Base-by-base conservation (phyloP, 2,888 invertebrate species). In the Ferdinandea cuprea region DNA sequence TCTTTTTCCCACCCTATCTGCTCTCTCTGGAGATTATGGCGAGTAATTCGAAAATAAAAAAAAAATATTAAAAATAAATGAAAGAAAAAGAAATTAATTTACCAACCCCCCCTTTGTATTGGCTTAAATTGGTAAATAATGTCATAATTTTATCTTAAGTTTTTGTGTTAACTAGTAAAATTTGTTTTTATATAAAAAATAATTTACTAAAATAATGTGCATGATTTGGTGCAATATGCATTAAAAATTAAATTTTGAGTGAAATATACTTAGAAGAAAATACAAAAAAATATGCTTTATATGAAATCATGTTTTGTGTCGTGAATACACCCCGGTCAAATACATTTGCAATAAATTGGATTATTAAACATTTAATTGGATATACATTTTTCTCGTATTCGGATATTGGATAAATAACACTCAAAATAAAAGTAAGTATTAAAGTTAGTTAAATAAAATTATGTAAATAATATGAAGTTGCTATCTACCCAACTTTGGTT, bases 321-420 rank as follows among this genome's bases (percentile, higher is more conserved):
- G 73, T 79, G 52, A 59, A 48, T 58, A n/a, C n/a, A n/a, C 42
- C 37, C 17, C 37, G 44, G 52, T 48, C 15, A 15, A 25, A 30
- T 54, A 35, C 54, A 35, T 46, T 54, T 17, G 61, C 79, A 68
- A 19, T 46, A 35, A 13, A 79, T 74, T 74, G 79, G 79, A 80
- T 79, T 63, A 65, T 68, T 32, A 32, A 68, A 56, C 13, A 44
- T 15, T 28, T 28, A 35, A 48, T 46, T 28, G 68, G 68, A 69
- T 69, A 56, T 69, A 25, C 13, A 15, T 52, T 30, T 25, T 48
- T n/a, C n/a, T n/a, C n/a, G 46, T n/a, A 11, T 44, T 17, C 44
- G 11, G 56, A 13, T 56, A 40, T 77, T 42, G 77, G 77, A 77
- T 77, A 61, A 59, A 46, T 11, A 46, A 9, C 21, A 40, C 32